A percentile compares a stretch with the other conserved stretches of the same genome.
Evolutionary conservation across 2,113 vertebrate genomes (phyloP).

Genomic region (Ameiurus melas): DNA sequence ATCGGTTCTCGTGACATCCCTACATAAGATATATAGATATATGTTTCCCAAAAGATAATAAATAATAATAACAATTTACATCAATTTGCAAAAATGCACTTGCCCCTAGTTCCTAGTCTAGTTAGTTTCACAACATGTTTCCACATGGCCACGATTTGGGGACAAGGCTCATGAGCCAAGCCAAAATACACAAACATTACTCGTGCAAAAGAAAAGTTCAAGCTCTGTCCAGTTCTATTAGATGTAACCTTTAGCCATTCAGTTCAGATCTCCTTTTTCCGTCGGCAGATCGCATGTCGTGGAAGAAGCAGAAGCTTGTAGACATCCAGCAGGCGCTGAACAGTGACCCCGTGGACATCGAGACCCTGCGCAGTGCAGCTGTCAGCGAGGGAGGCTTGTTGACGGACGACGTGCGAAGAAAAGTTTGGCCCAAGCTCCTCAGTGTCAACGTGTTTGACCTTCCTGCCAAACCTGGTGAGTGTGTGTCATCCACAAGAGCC

Average conservation of each 20-base stretch:
- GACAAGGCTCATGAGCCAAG: neutral
- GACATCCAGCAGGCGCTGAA: constrained; percentile 74
- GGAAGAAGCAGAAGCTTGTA: constrained; percentile 74
- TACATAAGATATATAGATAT: too few relatives aligned
- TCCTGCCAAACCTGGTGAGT: constrained; percentile 70
- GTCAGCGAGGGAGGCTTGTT: constrained; percentile 77
- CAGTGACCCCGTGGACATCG: constrained; percentile 80
- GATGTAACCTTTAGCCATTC: neutral
- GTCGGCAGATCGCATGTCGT: constrained; percentile 63
- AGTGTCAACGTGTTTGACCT: constrained; percentile 75
- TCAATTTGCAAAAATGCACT: neutral
- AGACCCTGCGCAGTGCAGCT: constrained; percentile 72
- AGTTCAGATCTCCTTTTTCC: neutral
- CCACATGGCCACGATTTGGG: neutral
- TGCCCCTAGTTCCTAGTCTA: neutral
- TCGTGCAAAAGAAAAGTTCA: neutral
- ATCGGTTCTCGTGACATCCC: too few relatives aligned
- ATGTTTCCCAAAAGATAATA: too few relatives aligned
- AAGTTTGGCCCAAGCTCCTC: constrained; percentile 76
- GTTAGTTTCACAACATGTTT: neutral
- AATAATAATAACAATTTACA: too few relatives aligned
- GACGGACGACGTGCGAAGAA: constrained; percentile 70
- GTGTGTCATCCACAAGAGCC: neutral
- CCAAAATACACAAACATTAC: neutral
- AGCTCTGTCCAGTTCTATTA: neutral